phyloP scores from a whole-genome alignment of 92 coral and sea anemone species.

The Hydrozoanthus gracilis region DNA sequence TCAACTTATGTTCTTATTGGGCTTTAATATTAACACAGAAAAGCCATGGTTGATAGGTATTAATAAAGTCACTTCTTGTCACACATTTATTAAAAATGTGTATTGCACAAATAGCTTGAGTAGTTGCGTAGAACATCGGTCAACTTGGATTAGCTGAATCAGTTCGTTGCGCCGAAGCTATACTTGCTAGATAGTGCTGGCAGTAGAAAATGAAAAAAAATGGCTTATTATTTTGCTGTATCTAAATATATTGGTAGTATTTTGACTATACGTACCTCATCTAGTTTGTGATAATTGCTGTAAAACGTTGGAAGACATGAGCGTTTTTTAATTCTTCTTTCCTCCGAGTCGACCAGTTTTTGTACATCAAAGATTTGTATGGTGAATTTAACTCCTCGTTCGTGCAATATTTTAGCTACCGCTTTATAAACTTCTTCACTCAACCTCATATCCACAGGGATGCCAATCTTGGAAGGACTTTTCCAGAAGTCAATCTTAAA shows the following conservation, averaged over 20 bases:
- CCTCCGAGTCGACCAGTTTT: slow-evolving; percentile 58
- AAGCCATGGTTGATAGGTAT: no score
- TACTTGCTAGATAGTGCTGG: not conserved
- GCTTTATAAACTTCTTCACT: slow-evolving; percentile 48
- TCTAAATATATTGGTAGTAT: no score
- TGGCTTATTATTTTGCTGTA: not conserved
- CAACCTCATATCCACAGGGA: slow-evolving; percentile 75
- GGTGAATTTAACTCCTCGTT: slow-evolving; percentile 55
- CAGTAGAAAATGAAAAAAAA: not conserved
- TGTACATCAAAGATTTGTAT: slow-evolving; percentile 66
- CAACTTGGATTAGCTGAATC: no score
- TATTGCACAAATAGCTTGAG: no score
- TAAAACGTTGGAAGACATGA: slow-evolving; percentile 25
- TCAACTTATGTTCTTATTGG: no score
- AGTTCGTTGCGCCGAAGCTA: no score
- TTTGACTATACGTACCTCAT: not conserved
- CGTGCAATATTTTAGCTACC: slow-evolving; percentile 54
- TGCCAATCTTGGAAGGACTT: slow-evolving; percentile 60
- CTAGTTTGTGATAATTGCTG: not conserved
- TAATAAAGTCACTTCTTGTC: no score
- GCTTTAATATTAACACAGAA: no score
- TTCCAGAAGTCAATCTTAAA: slow-evolving; percentile 80
- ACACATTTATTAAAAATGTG: no score
- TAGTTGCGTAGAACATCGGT: no score
- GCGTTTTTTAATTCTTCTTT: slow-evolving; percentile 7